A percentile compares a stretch with the other conserved stretches of the same genome.
These are phyloP conservation scores for Platycheirus rosarum DNA, from an alignment of 2,888 invertebrate genomes.

Conservation along the genomic window DNA sequence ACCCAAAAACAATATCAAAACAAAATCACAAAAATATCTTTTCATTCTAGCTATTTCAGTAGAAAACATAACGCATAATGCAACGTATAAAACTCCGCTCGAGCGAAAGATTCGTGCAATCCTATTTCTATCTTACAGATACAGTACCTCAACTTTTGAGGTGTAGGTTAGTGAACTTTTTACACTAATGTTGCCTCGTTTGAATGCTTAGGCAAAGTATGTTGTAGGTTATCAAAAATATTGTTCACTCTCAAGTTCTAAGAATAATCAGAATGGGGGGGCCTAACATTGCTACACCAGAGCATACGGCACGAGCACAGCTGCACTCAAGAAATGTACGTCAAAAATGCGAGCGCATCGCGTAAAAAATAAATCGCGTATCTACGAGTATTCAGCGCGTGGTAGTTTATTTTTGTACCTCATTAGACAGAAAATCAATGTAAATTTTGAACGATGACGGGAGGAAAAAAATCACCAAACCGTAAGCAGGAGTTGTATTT, in stretches of 20 bases:
- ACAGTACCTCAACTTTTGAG: conserved; percentile 43
- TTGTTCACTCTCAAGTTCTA: conserved; percentile 28
- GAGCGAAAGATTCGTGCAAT: conserved; percentile 18
- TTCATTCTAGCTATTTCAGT: conserved; percentile 53
- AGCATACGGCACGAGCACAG: conserved; percentile 31
- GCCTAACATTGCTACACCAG: conserved; percentile 17
- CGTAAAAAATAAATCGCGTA: conserved; percentile 59
- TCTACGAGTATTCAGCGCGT: conserved; percentile 29
- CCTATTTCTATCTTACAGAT: conserved; percentile 39
- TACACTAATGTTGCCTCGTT: conserved; percentile 35
- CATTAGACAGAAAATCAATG: conserved; percentile 36
- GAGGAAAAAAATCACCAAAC: not conserved
- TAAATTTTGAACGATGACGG: conserved; percentile 18
- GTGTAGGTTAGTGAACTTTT: conserved; percentile 69
- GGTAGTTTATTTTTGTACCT: conserved; percentile 59
- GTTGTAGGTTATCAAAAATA: conserved; percentile 49
- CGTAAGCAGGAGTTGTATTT: conserved; percentile 23
- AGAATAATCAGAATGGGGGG: conserved; percentile 26
- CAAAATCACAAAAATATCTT: conserved; percentile 17
- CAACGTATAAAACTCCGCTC: conserved; percentile 23
- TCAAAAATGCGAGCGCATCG: conserved; percentile 42
- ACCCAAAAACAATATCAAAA: conserved; percentile 22
- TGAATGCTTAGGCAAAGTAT: conserved; percentile 6
- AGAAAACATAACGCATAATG: conserved; percentile 37
- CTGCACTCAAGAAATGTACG: conserved; percentile 36